Evolutionary conservation across 2,888 invertebrate species (phyloP).

Genomic region (Teinopalpus imperialis): DNA sequence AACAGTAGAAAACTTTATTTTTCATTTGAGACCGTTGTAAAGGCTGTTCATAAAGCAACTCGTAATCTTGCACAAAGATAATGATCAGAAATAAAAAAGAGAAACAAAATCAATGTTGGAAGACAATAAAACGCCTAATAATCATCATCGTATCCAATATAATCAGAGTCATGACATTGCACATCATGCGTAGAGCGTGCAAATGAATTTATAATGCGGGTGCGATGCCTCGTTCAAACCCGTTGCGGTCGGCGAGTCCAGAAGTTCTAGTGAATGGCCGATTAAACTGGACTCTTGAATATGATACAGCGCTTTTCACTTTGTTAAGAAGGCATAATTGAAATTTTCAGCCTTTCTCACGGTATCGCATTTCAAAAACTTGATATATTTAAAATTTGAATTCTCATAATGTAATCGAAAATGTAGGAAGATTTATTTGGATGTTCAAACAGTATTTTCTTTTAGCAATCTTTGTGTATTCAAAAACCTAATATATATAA

Average conservation of each 20-base stretch:
- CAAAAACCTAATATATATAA: too few relatives aligned
- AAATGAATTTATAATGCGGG: slow-evolving; percentile 68
- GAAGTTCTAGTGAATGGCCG: slow-evolving; percentile 17
- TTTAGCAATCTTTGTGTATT: too few relatives aligned
- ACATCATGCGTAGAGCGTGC: slow-evolving; percentile 49
- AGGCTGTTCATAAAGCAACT: background rate
- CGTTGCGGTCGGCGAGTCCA: slow-evolving; percentile 15
- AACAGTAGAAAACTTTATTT: background rate
- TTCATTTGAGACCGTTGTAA: too few relatives aligned
- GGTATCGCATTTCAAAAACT: background rate
- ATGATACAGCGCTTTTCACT: slow-evolving; percentile 20
- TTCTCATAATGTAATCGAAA: too few relatives aligned
- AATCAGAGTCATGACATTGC: slow-evolving; percentile 68
- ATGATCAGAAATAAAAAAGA: slow-evolving; percentile 41
- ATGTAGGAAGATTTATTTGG: too few relatives aligned
- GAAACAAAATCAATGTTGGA: slow-evolving; percentile 58
- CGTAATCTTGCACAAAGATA: slow-evolving; percentile 32
- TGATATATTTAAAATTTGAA: too few relatives aligned
- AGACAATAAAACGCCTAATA: slow-evolving; percentile 66
- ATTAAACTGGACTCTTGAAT: slow-evolving; percentile 13
- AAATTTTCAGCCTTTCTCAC: slow-evolving; percentile 18
- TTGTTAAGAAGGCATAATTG: slow-evolving; percentile 2
- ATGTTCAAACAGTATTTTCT: too few relatives aligned
- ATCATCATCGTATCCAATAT: slow-evolving; percentile 57
- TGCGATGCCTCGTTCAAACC: slow-evolving; percentile 33